Conservation (phyloP, 2,113 vertebrate species). For the Pyxicephalus adspersus region DNA sequence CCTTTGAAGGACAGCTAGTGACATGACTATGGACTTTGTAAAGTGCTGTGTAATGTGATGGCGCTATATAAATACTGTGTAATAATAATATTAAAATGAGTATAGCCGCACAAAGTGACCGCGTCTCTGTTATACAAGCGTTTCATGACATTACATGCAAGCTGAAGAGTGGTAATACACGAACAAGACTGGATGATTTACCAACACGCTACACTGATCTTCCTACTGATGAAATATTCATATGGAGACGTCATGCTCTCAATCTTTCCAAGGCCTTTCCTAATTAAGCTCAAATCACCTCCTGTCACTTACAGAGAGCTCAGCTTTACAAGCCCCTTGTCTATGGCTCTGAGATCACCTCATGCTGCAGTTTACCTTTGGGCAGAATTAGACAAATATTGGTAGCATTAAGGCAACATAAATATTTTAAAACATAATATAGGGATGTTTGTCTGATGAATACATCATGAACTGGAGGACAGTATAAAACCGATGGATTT, state of each 20-base stretch:
- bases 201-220: constrained; percentile 11
- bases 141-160: background rate
- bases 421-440: background rate
- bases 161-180: constrained; percentile 32
- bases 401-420: background rate
- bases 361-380: constrained; percentile 16
- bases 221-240: constrained; percentile 59
- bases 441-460: background rate
- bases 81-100: no score
- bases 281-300: constrained; percentile 56
- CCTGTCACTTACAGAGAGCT: constrained; percentile 48
- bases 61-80: no score
- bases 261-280: constrained; percentile 53
- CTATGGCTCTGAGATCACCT: constrained; percentile 18
- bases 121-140: background rate
- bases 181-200: constrained; percentile 44
- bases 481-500: no score
- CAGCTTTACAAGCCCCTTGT: constrained; percentile 53
- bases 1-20: no score
- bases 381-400: background rate
- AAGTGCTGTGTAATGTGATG: no score
- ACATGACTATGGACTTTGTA: no score
- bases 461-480: background rate
- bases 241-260: constrained; percentile 41
- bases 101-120: background rate